These are phyloP conservation scores for Epinephelus moara DNA, from an alignment of 2,113 vertebrate species.

Conservation along the genomic window DNA sequence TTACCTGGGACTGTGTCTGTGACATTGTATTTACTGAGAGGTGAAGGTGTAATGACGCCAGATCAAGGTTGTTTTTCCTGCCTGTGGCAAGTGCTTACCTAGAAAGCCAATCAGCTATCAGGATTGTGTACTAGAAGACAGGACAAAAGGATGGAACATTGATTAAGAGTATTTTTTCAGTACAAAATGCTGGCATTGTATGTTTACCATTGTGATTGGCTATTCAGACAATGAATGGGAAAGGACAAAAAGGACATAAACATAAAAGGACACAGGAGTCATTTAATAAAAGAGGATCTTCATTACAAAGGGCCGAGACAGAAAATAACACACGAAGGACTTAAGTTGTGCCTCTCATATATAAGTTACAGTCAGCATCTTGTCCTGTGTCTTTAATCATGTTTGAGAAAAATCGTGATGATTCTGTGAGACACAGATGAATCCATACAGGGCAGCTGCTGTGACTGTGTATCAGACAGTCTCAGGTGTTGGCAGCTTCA, in stretches of 20 bases:
- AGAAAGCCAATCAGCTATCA: slow-evolving; percentile 24
- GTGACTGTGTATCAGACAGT: background rate
- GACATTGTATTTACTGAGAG: slow-evolving; percentile 39
- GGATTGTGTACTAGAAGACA: background rate
- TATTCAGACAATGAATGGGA: slow-evolving; percentile 9
- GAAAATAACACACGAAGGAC: slow-evolving; percentile 23
- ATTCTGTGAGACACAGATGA: background rate
- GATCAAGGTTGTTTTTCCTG: slow-evolving; percentile 45
- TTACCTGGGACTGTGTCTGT: slow-evolving; percentile 37
- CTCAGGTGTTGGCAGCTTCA: slow-evolving; percentile 4
- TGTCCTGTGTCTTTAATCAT: background rate
- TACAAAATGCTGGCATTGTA: background rate
- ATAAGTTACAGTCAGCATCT: background rate
- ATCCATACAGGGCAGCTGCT: background rate
- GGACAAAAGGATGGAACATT: slow-evolving; percentile 4
- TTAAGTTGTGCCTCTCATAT: background rate
- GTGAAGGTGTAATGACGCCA: slow-evolving; percentile 22
- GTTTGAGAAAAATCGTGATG: background rate
- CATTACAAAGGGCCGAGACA: background rate
- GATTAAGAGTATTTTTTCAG: slow-evolving; percentile 11
- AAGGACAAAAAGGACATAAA: slow-evolving; percentile 16
- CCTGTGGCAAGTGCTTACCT: background rate
- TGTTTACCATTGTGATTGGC: slow-evolving; percentile 14
- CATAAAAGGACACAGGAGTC: background rate
- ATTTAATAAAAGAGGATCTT: slow-evolving; percentile 17